Evolutionary conservation across 2,113 vertebrate genomes (phyloP).

Genomic region (Gnathonemus echidnorhynchus): DNA sequence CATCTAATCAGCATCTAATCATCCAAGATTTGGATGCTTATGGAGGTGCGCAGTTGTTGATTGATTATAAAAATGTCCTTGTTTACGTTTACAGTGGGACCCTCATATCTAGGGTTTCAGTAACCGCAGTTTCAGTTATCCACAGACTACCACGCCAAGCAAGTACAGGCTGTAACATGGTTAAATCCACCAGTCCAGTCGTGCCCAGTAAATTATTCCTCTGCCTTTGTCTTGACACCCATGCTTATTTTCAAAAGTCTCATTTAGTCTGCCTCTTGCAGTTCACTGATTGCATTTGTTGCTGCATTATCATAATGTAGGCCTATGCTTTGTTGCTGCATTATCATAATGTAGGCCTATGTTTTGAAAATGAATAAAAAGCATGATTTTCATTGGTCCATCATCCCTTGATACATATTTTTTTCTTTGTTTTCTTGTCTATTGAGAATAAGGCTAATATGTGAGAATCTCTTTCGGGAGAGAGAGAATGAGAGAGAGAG

Average conservation of each 20-base stretch:
- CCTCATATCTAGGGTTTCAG: background rate
- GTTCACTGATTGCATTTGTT: no score
- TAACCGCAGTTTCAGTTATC: no score
- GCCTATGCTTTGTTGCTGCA: no score
- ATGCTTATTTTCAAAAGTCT: no score
- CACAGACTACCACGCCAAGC: no score
- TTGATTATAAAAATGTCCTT: background rate
- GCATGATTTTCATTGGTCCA: background rate
- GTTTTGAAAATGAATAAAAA: background rate
- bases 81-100: background rate
- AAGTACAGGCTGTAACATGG: background rate
- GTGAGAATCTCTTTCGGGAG: background rate
- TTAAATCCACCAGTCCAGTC: background rate
- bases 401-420: background rate
- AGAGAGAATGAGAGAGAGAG: background rate
- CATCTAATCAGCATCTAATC: background rate
- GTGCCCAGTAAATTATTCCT: background rate
- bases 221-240: no score
- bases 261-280: no score
- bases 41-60: background rate
- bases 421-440: background rate
- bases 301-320: no score
- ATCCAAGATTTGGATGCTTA: background rate
- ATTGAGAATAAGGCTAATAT: background rate
- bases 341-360: background rate